Conservation (phyloP, 2,888 invertebrate species). For the Agrilus biguttatus region DNA sequence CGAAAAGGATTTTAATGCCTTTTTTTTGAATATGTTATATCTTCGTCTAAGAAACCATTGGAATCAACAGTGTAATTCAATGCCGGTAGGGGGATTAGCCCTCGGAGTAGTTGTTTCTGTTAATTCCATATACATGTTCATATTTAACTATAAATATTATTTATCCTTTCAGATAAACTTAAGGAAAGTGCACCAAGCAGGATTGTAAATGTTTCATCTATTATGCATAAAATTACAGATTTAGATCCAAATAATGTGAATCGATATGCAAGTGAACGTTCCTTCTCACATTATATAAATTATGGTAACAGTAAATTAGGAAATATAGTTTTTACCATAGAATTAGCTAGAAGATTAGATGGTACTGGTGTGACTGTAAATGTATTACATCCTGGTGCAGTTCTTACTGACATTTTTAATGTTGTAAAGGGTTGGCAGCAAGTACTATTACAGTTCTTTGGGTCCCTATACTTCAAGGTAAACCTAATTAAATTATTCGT, state of each 20-base stretch:
- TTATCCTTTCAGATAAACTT: constrained; percentile 34
- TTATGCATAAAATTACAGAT: constrained; percentile 9
- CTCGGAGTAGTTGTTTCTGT: too few relatives aligned
- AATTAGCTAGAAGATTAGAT: constrained; percentile 22
- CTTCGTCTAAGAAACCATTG: too few relatives aligned
- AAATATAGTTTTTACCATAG: constrained; percentile 20
- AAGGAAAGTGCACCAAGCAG: constrained; percentile 16
- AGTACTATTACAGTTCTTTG: background rate
- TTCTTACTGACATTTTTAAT: constrained; percentile 19
- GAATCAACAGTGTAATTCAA: too few relatives aligned
- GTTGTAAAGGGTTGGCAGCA: constrained; percentile 8
- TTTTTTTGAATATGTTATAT: too few relatives aligned
- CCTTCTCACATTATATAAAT: too few relatives aligned
- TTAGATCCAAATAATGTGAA: constrained; percentile 12
- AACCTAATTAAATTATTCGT: background rate
- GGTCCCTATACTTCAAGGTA: constrained; percentile 3
- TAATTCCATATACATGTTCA: too few relatives aligned
- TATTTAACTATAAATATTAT: too few relatives aligned
- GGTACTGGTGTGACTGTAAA: constrained; percentile 24
- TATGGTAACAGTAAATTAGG: too few relatives aligned
- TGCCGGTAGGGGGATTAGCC: too few relatives aligned
- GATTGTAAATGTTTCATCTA: constrained; percentile 18
- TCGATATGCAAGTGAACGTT: background rate
- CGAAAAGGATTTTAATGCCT: too few relatives aligned
- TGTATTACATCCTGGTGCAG: constrained; percentile 27